phyloP scores from a whole-genome alignment of 1,140 invertebrate genomes.

The Hycleus phaleratus region DNA sequence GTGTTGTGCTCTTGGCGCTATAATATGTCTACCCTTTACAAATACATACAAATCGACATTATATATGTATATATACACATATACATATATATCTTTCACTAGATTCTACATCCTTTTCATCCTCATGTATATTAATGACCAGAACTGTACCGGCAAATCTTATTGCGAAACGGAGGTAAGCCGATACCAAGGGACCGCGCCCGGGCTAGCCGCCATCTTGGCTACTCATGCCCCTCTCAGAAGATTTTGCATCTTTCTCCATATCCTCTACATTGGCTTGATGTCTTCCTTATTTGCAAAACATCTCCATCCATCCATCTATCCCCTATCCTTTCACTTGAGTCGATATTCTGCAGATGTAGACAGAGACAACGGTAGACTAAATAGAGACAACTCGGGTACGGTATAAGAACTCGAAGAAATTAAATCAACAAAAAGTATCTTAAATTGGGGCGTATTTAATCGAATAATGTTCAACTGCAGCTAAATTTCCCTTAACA shows the following conservation, averaged over 20 bases:
- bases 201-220: constrained; percentile 36
- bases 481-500: too few relatives aligned
- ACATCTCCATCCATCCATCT: not conserved
- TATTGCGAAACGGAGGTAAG: constrained; percentile 37
- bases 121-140: constrained; percentile 41
- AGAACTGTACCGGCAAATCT: constrained; percentile 39
- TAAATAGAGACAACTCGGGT: too few relatives aligned
- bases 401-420: too few relatives aligned
- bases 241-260: constrained; percentile 23
- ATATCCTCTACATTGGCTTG: constrained; percentile 8
- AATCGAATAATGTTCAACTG: too few relatives aligned
- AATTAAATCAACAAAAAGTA: too few relatives aligned
- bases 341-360: constrained; percentile 37
- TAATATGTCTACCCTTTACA: too few relatives aligned
- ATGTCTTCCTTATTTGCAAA: constrained; percentile 4
- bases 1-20: too few relatives aligned
- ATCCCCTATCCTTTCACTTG: constrained; percentile 32
- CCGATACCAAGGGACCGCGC: constrained; percentile 39
- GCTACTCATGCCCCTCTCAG: constrained; percentile 19
- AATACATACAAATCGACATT: too few relatives aligned
- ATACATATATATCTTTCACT: not conserved
- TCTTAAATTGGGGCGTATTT: too few relatives aligned
- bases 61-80: not conserved
- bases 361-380: too few relatives aligned
- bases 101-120: not conserved